Evolutionary conservation across 2,113 vertebrate species (phyloP), one percentile per base, ranked within the genome.

Genomic region (Cheilinus undulatus): DNA sequence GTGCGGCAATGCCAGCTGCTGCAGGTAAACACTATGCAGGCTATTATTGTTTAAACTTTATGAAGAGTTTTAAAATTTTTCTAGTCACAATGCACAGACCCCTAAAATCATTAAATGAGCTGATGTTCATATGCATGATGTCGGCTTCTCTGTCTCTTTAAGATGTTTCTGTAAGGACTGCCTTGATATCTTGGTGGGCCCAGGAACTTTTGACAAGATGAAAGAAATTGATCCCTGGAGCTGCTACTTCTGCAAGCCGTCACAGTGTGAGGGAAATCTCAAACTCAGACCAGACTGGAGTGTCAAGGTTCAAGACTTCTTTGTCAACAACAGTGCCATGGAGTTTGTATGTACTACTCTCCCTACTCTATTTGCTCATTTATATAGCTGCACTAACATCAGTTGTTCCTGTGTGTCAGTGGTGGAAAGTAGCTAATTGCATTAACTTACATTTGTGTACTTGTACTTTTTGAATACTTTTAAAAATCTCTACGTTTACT

Each of bases 131-230:
- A 53, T 15, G 3, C 0, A 3, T 56, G 17, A 54, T 32, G 2
- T 17, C 17, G 5, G 14, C 5, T 42, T 17, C 17, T 27, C 0
- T 11, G 19, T 59, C 12, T 64, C 14, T 15, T 23, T 2, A 83
- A 98, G 97, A 71, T 98, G 97, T 89, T 99, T 96, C 92, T 99
- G 97, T 14, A 97, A 97, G 71, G 96, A 97, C 61, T 99, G 97
- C 69, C 58, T 99, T 85, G 92, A 99, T 4, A 93, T 95, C 71
- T 91, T 99, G 86, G 95, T 99, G 73, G 93, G 94, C 0, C 48
- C 86, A 0, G 96, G 92, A 7, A 95, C 96, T 0, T 97, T 97
- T 0, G 90, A 92, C 0, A 90, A 85, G 0, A 89, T 96, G 0
- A 96, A 95, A 43, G 92, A 95, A 0, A 86, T 97, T 12, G 96